Evolutionary conservation across 1,140 invertebrate species (phyloP), one percentile per base, ranked within the genome.

Genomic region (Nasonia longicornis): DNA sequence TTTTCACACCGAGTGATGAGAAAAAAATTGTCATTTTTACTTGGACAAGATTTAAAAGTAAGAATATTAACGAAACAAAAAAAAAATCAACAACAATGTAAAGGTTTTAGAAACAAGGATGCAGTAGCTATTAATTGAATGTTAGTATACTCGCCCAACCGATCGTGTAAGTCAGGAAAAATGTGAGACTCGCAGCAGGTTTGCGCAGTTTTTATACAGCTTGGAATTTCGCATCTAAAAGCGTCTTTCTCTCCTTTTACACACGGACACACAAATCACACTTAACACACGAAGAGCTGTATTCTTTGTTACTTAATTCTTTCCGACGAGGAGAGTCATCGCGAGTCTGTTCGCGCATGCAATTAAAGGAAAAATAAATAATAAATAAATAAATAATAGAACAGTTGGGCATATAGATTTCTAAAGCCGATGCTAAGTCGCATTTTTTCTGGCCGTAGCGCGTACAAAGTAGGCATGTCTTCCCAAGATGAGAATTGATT

Each of bases 401-500:
- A 48, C 52, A 58, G 16, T 20, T 58, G 52, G 16, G 52, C 52
- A 58, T 64, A 42, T 26, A 38, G 22, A 72, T 73, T 79, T 42
- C 35, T 26, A 70, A 75, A 81, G 77, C 67, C 26, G 82, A 77
- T 81, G 82, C 29, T 74, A 78, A 73, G 69, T 85, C 71, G 73
- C 84, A 85, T 77, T 80, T 85, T 86, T 86, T 85, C 84, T 84
- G 84, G 74, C 82, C 77, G 81, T 85, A 85, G 79, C 58, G 48
- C 76, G 75, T 83, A 84, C 84, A 78, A 84, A 83, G 84, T 85
- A 85, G 85, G 84, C 84, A 85, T 84, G 85, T 86, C 85, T 86
- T 86, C 85, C 85, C 82, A 45, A 75, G 31, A 66, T 80, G 35
- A 63, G 58, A 58, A 58, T 58, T n/a, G 52, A 20, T 58, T 58